A percentile compares a stretch with the other conserved stretches of the same genome.
Conservation (phyloP, 2,113 vertebrate genomes). For the Haemorhous mexicanus region DNA sequence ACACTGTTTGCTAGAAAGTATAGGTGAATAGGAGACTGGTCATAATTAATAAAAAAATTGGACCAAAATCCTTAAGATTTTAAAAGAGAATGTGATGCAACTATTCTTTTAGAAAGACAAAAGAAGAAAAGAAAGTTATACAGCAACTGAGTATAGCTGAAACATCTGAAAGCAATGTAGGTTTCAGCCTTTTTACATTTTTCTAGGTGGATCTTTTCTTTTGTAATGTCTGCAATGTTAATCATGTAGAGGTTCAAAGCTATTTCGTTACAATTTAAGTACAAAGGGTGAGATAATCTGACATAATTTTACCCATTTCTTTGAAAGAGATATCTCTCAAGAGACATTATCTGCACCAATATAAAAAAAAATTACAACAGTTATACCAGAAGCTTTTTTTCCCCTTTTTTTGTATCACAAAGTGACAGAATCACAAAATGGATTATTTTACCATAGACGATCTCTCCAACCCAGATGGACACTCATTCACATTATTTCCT, state of each 20-base stretch:
- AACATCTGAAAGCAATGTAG: not conserved
- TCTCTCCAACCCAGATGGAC: not conserved
- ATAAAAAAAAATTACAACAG: not conserved
- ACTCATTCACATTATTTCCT: not conserved
- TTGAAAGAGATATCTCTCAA: not conserved
- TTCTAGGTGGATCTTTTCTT: not conserved
- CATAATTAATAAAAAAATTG: not conserved
- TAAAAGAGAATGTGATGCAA: not conserved
- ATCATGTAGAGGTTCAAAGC: not conserved
- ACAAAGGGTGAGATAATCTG: not conserved
- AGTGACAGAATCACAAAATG: not conserved
- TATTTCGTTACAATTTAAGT: not conserved
- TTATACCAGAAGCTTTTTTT: not conserved
- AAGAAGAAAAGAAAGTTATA: not conserved
- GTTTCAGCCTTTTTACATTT: not conserved
- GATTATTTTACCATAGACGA: not conserved
- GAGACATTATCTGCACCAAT: not conserved
- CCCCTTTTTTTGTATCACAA: fast-evolving
- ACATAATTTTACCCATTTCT: not conserved
- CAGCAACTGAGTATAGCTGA: not conserved
- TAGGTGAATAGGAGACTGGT: not conserved
- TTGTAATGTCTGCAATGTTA: not conserved
- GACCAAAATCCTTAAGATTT: not conserved
- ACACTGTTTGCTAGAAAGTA: not conserved
- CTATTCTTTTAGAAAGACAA: not conserved